A percentile compares a stretch with the other conserved stretches of the same genome.
Evolutionary conservation across 2,888 invertebrate genomes (phyloP).

Genomic region (Silvanus unidentatus): DNA sequence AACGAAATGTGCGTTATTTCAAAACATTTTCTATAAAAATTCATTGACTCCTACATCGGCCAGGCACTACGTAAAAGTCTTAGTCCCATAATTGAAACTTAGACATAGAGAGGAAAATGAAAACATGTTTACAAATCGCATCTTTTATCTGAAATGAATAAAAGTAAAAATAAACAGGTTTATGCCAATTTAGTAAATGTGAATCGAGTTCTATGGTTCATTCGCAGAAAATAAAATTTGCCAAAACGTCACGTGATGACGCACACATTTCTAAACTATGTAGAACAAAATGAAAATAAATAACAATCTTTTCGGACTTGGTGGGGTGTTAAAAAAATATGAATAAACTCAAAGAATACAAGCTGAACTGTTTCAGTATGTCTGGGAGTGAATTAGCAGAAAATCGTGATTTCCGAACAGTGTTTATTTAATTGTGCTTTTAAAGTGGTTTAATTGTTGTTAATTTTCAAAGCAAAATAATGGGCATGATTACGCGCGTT

Average conservation of each 20-base stretch:
- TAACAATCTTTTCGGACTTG: not conserved
- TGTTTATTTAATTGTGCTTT: not conserved
- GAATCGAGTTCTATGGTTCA: slow-evolving; percentile 2
- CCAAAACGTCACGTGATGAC: slow-evolving; percentile 25
- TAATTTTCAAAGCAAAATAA: slow-evolving; percentile 28
- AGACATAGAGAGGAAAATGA: slow-evolving; percentile 9
- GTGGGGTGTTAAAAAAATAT: slow-evolving; percentile 10
- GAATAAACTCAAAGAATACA: slow-evolving; percentile 13
- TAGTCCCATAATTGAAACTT: no score
- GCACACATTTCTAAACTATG: slow-evolving; percentile 17
- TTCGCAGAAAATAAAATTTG: slow-evolving; percentile 11
- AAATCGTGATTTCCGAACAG: not conserved
- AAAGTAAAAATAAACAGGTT: slow-evolving; percentile 13
- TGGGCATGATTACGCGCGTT: slow-evolving; percentile 69
- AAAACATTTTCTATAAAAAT: no score
- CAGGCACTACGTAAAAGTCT: no score
- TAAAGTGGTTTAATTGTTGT: not conserved
- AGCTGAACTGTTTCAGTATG: not conserved
- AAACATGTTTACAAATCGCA: slow-evolving; percentile 29
- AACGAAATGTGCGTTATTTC: no score
- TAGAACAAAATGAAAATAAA: slow-evolving; percentile 19
- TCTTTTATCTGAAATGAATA: not conserved
- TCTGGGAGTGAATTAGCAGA: not conserved
- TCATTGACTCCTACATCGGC: no score
- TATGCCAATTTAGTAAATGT: slow-evolving; percentile 6